phyloP scores from a whole-genome alignment of 1,140 invertebrate genomes.

The Ostrea denselamellosa region DNA sequence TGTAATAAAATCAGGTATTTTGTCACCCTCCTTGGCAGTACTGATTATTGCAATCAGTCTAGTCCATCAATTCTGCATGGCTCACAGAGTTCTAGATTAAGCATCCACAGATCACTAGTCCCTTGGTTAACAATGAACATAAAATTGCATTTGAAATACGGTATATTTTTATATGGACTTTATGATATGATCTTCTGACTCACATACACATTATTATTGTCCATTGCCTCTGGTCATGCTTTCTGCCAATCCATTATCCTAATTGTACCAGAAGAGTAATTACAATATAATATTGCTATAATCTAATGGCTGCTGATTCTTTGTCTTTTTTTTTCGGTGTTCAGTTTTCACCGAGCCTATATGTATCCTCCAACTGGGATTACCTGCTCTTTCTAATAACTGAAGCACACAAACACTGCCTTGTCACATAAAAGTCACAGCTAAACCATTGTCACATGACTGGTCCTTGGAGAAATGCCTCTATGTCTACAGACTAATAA shows the following conservation, averaged over 20 bases:
- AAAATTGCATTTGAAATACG: neutral
- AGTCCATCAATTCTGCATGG: constrained; percentile 20
- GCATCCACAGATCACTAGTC: neutral
- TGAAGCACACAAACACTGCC: neutral
- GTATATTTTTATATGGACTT: neutral
- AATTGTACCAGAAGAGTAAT: neutral
- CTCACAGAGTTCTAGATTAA: neutral
- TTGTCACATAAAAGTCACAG: neutral
- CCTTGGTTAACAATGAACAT: neutral
- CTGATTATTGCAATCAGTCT: constrained; percentile 9
- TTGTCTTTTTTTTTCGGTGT: neutral
- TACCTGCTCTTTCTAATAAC: neutral
- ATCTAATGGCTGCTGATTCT: neutral
- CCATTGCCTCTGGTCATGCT: constrained; percentile 16
- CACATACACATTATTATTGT: constrained; percentile 7
- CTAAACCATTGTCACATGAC: neutral
- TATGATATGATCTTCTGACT: constrained; percentile 22
- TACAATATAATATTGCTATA: neutral
- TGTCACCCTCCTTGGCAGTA: neutral
- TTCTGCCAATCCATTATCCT: constrained; percentile 21
- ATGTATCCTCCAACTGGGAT: neutral
- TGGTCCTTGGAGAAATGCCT: neutral
- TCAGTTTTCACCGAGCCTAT: neutral
- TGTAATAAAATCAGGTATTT: constrained; percentile 29
- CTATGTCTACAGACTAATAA: neutral